Conservation (phyloP, 2,797 vertebrate species). For the Pagetopsis macropterus region DNA sequence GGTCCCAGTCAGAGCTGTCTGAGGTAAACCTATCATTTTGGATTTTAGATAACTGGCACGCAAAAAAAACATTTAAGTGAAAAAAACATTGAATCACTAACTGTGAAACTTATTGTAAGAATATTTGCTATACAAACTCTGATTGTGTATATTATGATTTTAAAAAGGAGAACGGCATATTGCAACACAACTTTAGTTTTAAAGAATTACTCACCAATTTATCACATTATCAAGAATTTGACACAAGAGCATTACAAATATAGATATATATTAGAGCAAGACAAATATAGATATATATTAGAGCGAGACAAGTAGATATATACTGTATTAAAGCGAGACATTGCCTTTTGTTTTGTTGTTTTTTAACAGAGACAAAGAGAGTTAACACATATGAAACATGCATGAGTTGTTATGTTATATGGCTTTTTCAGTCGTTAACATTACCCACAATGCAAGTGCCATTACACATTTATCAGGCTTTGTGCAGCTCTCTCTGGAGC, state of each 20-base stretch:
- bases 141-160: neutral
- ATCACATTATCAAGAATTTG: neutral
- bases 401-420: neutral
- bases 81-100: neutral
- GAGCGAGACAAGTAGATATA: too few relatives aligned
- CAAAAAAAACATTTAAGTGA: neutral
- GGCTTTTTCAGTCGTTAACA: neutral
- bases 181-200: neutral
- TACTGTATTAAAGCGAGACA: neutral
- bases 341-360: neutral
- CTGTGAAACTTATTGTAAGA: neutral
- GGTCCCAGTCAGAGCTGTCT: neutral
- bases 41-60: neutral
- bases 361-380: neutral
- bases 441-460: conserved; percentile 3
- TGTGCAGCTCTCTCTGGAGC: too few relatives aligned
- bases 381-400: neutral
- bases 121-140: neutral
- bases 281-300: neutral
- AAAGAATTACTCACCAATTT: neutral
- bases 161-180: neutral
- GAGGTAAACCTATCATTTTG: neutral
- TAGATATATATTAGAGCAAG: neutral
- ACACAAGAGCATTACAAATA: neutral
- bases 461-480: too few relatives aligned